phyloP scores from a whole-genome alignment of 1,140 invertebrate species.

The Ephestia elutella region DNA sequence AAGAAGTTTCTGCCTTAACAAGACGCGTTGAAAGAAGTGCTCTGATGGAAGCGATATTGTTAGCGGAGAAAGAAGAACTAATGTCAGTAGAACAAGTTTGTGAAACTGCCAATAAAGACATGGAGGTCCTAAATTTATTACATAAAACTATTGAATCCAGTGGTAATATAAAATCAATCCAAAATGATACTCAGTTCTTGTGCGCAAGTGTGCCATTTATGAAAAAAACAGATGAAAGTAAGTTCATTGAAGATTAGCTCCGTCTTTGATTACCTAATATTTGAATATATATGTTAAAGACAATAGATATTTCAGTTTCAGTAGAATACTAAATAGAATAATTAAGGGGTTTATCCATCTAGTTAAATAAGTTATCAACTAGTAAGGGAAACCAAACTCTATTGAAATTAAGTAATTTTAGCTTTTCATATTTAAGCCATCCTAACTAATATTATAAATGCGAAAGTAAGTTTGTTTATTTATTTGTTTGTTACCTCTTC shows the following conservation, averaged over 20 bases:
- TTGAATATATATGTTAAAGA: neutral
- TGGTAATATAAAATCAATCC: conserved; percentile 38
- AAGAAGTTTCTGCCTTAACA: conserved; percentile 45
- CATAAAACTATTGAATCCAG: conserved; percentile 39
- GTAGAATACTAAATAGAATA: too few relatives aligned
- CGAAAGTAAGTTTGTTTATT: too few relatives aligned
- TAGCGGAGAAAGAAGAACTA: conserved; percentile 56
- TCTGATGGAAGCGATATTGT: conserved; percentile 58
- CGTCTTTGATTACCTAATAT: conserved; percentile 2
- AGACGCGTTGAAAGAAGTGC: conserved; percentile 54
- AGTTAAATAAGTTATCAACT: too few relatives aligned
- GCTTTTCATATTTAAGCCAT: too few relatives aligned
- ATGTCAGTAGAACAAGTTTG: conserved; percentile 48
- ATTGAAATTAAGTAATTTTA: too few relatives aligned
- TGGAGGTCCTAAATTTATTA: conserved; percentile 54
- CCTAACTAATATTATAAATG: too few relatives aligned
- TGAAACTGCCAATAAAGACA: conserved; percentile 59
- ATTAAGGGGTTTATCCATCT: too few relatives aligned
- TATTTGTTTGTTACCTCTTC: too few relatives aligned
- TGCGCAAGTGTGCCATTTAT: conserved; percentile 51
- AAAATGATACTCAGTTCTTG: conserved; percentile 46
- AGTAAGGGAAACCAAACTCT: too few relatives aligned
- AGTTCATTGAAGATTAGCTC: conserved; percentile 25
- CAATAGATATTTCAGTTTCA: too few relatives aligned
- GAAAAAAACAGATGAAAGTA: conserved; percentile 24